A percentile compares a stretch with the other conserved stretches of the same genome.
phyloP scores from a whole-genome alignment of 1,140 invertebrate genomes.

The Mesaphorura yosii region DNA sequence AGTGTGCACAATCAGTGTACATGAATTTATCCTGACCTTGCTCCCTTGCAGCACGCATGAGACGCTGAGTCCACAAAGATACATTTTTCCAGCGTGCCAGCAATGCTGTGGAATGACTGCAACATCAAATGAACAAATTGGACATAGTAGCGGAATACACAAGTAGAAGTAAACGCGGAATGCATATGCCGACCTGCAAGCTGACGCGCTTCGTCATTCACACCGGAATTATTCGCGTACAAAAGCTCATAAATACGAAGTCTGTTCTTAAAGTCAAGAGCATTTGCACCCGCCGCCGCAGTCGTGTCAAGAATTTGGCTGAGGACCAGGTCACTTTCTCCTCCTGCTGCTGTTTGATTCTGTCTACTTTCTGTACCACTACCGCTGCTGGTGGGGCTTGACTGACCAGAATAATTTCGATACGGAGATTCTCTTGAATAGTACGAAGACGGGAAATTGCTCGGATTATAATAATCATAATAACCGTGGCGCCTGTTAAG shows the following conservation, averaged over 20 bases:
- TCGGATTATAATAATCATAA: not conserved
- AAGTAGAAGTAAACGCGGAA: not conserved
- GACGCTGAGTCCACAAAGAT: slow-evolving; percentile 77
- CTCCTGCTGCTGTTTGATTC: not conserved
- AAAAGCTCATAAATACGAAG: slow-evolving; percentile 27
- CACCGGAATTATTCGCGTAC: slow-evolving; percentile 26
- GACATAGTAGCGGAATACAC: not conserved
- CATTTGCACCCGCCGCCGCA: not conserved
- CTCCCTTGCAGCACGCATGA: slow-evolving; percentile 77
- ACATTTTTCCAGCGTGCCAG: slow-evolving; percentile 73
- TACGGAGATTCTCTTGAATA: not conserved
- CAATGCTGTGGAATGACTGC: slow-evolving; percentile 86
- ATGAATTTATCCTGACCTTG: too few relatives aligned
- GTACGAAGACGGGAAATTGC: not conserved
- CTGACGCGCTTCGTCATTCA: slow-evolving; percentile 28
- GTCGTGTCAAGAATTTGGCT: slow-evolving; percentile 26
- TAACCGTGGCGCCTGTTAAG: not conserved
- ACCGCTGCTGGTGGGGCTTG: not conserved
- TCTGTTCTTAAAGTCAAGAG: slow-evolving; percentile 23
- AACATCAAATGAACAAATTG: slow-evolving; percentile 33
- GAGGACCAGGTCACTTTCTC: slow-evolving; percentile 8
- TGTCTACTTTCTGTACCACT: not conserved
- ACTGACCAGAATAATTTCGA: not conserved
- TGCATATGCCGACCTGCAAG: slow-evolving; percentile 22
- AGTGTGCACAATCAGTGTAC: too few relatives aligned